Evolutionary conservation across 2,113 vertebrate species (phyloP), one percentile per base, ranked within the genome.

Genomic region (Carassius carassius): DNA sequence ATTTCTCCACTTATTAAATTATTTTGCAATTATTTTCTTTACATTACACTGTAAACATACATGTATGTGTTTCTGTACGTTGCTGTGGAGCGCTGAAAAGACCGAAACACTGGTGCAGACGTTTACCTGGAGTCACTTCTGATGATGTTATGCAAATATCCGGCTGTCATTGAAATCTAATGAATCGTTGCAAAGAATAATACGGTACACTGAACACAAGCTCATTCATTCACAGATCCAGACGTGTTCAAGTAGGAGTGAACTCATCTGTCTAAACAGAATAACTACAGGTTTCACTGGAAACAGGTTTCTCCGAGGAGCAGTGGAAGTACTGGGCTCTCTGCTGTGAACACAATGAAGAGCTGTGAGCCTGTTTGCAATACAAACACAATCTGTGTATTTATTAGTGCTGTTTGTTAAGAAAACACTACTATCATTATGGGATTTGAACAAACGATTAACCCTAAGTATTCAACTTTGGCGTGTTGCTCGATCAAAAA

Each of bases 201-300:
- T 35, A 10, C 3, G 16, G 62, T 16, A 19, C 16, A 67, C 0
- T 67, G 29, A 35, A 67, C 63, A 35, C 29, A 32, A 67, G 13
- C 63, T 16, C 60, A 67, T 67, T 67, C 25, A 3, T 32, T 67
- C 63, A 32, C 63, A 67, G 32, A 35, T 16, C 17, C 14, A 16
- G 29, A 16, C 14, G 2, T 17, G 29, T 67, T 67, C 6, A 32
- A 35, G 65, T 19, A 16, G 3, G 29, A 32, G 7, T 69, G 65
- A 69, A 69, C 65, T 67, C 65, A 17, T 67, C 65, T 67, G 65
- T 67, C 65, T 67, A 8, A 65, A 65, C 25, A 32, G 14, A 35
- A 29, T 32, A 9, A 67, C 14, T 35, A 17, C 4, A 67, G 7
- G 65, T 35, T 4, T 35, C 14, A 35, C 65, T 67, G 7, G 63